Base-by-base conservation (phyloP, 2,113 vertebrate species). In the Passer domesticus region DNA sequence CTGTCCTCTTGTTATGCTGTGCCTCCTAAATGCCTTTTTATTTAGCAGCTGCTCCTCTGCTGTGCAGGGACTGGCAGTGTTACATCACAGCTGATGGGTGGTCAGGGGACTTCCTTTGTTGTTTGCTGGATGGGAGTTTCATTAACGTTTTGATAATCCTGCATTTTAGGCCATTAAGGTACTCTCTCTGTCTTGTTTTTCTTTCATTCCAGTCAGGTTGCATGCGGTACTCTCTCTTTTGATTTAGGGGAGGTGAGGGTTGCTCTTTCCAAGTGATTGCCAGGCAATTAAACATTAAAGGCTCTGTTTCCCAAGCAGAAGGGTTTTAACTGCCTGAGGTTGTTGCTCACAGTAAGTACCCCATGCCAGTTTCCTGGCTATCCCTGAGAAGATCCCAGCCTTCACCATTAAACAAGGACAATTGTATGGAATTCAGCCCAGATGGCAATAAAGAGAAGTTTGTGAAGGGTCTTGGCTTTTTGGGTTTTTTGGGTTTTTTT, bases 1-100 rank as follows among this genome's bases (percentile, higher is more conserved):
- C 41, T 4, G 9, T 43, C 24, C 33, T 59, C 62, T 30, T 41
- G 72, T 13, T 6, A 5, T 6, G 59, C 47, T 68, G 55, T 15
- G 9, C 27, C 28, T 82, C 47, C 52, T 73, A 20, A 33, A 33
- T 8, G 24, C 8, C 25, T 60, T 88, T 81, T 72, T 73, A 33
- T 43, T 60, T 59, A 59, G 47, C 1, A 30, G 9, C 53, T 46
- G 60, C 49, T 91, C 31, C 55, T 74, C 33, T 33, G 49, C 15
- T 52, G 23, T 35, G 31, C 62, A 35, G 4, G 0, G 1, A 35
- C 27, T 4, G 11, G 37, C 2, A 16, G 4, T 13, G 12, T 43
- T 60, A 35, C 27, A 6, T 28, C 7, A 5, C 0, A 1, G 52
- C 62, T 85, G 62, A 50, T 1, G 3, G 62, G n/a, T 37, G 20